phyloP scores from a whole-genome alignment of 2,113 vertebrate genomes.

The Oncorhynchus gorbuscha region DNA sequence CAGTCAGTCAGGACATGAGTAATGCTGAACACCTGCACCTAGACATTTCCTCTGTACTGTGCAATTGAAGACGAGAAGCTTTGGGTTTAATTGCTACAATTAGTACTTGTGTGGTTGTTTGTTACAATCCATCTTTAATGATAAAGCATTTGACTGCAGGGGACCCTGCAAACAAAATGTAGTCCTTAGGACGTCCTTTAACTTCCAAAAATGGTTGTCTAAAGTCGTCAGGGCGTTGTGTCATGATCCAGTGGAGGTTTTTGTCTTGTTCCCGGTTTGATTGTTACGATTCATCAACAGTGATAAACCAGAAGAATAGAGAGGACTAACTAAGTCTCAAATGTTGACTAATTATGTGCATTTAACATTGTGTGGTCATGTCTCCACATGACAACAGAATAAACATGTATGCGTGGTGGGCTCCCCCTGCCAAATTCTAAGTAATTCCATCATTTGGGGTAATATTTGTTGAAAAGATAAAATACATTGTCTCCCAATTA shows the following conservation, averaged over 20 bases:
- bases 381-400: background rate
- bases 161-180: conserved; percentile 69
- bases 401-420: background rate
- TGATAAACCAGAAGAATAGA: too few species aligned
- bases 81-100: conserved; percentile 77
- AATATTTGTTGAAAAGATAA: too few species aligned
- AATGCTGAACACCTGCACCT: conserved; percentile 72
- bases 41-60: conserved; percentile 57
- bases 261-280: too few species aligned
- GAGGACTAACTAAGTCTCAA: background rate
- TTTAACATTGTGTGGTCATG: too few species aligned
- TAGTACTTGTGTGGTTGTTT: conserved; percentile 78
- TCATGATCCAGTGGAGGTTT: too few species aligned
- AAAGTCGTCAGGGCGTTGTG: too few species aligned
- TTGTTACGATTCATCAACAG: too few species aligned
- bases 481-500: too few species aligned
- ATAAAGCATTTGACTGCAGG: conserved; percentile 67
- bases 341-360: background rate
- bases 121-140: conserved; percentile 72
- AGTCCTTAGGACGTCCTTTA: conserved; percentile 25
- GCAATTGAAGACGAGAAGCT: conserved; percentile 64
- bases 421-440: background rate
- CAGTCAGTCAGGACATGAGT: conserved; percentile 66
- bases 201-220: too few species aligned
- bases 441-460: background rate